These are phyloP conservation scores for Plagodis pulveraria DNA, from an alignment of 2,888 invertebrate genomes.

Conservation along the genomic window DNA sequence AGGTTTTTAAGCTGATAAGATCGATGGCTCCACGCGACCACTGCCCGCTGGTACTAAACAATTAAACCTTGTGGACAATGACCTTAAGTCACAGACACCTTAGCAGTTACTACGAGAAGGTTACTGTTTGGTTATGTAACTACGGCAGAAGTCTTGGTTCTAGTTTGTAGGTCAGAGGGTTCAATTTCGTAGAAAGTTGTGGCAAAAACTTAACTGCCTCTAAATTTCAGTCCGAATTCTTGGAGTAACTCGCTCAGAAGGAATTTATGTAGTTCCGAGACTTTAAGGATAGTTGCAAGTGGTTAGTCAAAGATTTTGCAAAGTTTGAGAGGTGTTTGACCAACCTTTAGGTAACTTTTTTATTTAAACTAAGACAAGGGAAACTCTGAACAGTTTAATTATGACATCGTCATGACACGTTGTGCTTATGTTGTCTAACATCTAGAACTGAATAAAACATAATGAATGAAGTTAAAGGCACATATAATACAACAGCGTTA, in stretches of 20 bases:
- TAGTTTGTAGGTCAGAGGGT: neutral
- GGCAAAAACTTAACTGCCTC: conserved; percentile 9
- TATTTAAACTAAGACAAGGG: no score
- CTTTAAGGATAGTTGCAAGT: conserved; percentile 19
- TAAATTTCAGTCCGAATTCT: conserved; percentile 20
- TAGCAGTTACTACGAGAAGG: neutral
- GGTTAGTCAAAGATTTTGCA: neutral
- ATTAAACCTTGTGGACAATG: neutral
- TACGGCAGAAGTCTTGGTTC: neutral
- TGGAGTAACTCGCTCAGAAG: conserved; percentile 20
- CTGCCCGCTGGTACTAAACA: neutral
- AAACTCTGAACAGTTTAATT: no score
- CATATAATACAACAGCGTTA: no score
- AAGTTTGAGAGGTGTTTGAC: neutral
- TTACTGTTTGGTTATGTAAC: neutral
- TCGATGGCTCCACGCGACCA: conserved; percentile 34
- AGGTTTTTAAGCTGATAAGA: conserved; percentile 40
- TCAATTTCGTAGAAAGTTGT: neutral
- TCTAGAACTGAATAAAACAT: no score
- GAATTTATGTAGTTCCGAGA: conserved; percentile 26
- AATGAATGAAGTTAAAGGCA: no score
- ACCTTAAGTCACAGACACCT: neutral
- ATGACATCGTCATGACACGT: no score
- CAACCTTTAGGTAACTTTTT: no score
- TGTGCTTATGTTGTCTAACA: no score